These are phyloP conservation scores for Holotrichia oblita DNA, from an alignment of 1,140 invertebrate species.

Conservation along the genomic window DNA sequence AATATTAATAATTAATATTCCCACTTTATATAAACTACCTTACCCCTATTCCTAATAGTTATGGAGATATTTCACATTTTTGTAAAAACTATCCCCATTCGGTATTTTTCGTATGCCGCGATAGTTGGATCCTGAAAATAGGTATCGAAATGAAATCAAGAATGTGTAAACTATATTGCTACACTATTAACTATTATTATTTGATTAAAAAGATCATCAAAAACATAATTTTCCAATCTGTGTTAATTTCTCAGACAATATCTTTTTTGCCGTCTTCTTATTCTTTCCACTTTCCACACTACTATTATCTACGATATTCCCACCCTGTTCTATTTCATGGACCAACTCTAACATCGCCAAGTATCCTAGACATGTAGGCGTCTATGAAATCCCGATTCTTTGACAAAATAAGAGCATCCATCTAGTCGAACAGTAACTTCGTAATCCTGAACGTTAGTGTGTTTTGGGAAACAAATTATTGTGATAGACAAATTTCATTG, in stretches of 20 bases:
- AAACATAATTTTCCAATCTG: no score
- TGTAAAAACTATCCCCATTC: no score
- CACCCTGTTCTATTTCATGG: neutral
- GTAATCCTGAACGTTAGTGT: neutral
- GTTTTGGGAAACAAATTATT: neutral
- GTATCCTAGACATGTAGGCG: constrained; percentile 15
- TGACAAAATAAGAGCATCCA: neutral
- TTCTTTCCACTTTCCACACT: neutral
- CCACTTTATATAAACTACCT: no score
- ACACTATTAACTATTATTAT: no score
- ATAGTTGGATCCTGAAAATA: no score
- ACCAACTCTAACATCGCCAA: constrained; percentile 25
- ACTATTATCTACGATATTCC: neutral
- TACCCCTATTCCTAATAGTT: no score
- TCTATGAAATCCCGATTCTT: neutral
- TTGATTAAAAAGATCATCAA: no score
- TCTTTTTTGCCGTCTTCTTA: neutral
- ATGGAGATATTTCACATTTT: no score
- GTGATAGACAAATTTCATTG: neutral
- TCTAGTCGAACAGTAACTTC: neutral
- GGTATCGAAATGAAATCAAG: no score
- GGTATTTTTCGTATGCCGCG: no score
- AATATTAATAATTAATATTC: no score
- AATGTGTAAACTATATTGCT: no score
- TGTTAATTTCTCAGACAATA: constrained; percentile 81